Percentiles rank a stretch among this genome's conserved stretches.
These are phyloP conservation scores for Speoplatyrhinus poulsoni DNA, from an alignment of 2,113 vertebrate genomes.

Conservation along the genomic window DNA sequence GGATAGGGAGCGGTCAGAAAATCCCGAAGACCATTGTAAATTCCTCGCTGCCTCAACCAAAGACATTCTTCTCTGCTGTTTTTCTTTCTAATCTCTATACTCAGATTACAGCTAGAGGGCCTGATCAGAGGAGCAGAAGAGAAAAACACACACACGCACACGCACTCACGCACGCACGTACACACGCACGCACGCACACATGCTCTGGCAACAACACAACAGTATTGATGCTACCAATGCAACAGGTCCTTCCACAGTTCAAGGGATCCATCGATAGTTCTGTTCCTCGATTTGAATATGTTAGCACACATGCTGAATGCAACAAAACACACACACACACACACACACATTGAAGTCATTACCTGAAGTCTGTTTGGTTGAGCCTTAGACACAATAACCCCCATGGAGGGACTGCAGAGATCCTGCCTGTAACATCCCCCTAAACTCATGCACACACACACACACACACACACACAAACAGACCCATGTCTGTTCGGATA, in stretches of 20 bases:
- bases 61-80: conserved; percentile 73
- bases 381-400: conserved; percentile 65
- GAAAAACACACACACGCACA: conserved; percentile 48
- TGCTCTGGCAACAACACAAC: not conserved
- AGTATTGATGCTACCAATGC: not conserved
- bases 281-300: not conserved
- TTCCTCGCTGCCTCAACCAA: conserved; percentile 70
- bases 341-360: conserved; percentile 73
- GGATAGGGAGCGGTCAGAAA: conserved; percentile 65
- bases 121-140: conserved; percentile 61
- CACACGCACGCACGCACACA: conserved; percentile 15
- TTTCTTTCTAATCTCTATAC: conserved; percentile 74
- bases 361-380: conserved; percentile 54
- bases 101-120: conserved; percentile 77
- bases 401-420: conserved; percentile 69
- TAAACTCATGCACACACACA: conserved; percentile 2
- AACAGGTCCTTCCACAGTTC: not conserved
- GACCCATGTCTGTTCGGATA: conserved; percentile 39
- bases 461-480: conserved; percentile 32
- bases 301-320: conserved; percentile 24
- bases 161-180: conserved; percentile 37
- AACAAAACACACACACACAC: conserved; percentile 40
- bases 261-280: not conserved
- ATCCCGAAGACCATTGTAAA: conserved; percentile 75
- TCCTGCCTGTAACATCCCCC: conserved; percentile 48